phyloP scores from a whole-genome alignment of 30 jellyfish, hydroid and myxozoan genomes.

The Aurelia sp. region DNA sequence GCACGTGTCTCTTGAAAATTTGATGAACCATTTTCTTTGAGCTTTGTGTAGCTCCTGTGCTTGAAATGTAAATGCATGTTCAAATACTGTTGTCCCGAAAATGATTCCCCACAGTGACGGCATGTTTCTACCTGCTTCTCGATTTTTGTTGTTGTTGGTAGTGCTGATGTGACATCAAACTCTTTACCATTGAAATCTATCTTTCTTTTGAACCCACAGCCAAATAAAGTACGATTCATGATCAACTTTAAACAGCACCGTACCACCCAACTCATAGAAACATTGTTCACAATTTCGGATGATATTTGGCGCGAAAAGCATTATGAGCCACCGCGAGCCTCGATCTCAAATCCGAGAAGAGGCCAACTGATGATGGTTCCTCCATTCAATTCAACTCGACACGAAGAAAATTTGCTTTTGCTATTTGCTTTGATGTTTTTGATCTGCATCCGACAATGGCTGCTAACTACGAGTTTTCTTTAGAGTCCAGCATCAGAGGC shows the following conservation, averaged over 20 bases:
- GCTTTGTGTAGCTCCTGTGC: constrained; percentile 4
- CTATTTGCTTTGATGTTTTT: not conserved
- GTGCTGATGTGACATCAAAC: constrained; percentile 45
- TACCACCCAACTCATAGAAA: not conserved
- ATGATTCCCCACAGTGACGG: constrained; percentile 29
- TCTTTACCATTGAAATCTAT: constrained; percentile 37
- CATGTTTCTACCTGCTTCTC: constrained; percentile 37
- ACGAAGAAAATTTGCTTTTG: not conserved
- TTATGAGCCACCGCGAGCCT: not conserved
- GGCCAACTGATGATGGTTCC: not conserved
- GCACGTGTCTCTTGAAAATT: no score
- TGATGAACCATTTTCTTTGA: constrained; percentile 8
- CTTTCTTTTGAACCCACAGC: constrained; percentile 45
- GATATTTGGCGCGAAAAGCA: constrained; percentile 1
- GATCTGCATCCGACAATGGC: not conserved
- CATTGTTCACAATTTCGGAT: not conserved
- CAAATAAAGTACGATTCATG: constrained; percentile 33
- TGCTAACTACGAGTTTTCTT: not conserved
- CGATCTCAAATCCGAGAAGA: not conserved
- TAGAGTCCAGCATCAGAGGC: constrained; percentile 25
- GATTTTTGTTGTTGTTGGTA: constrained; percentile 26
- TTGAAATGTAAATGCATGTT: constrained; percentile 47
- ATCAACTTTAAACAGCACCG: no score
- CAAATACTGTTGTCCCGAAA: constrained; percentile 22
- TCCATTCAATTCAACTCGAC: not conserved